Conservation (phyloP, 2,113 vertebrate species). For the Lepus timidus region DNA sequence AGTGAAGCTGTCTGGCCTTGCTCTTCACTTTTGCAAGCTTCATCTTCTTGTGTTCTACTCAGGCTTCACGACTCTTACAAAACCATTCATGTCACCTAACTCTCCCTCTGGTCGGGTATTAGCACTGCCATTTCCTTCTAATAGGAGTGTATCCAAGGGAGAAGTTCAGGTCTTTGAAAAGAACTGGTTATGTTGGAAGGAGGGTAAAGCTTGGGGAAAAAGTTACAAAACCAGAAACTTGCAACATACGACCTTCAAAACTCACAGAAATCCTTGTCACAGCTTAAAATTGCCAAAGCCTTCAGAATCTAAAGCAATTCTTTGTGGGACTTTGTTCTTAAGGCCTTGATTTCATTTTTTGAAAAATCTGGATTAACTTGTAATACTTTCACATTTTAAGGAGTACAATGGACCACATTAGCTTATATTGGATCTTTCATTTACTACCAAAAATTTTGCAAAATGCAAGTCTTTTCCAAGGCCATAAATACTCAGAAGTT, state of each 20-base stretch:
- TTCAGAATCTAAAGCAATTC: background rate
- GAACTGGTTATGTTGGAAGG: background rate
- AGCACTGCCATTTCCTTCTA: background rate
- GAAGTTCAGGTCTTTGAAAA: slow-evolving; percentile 13
- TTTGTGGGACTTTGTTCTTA: slow-evolving; percentile 37
- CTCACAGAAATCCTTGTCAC: slow-evolving; percentile 42
- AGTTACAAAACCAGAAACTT: slow-evolving; percentile 33
- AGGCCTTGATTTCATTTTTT: slow-evolving; percentile 38
- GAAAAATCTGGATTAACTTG: background rate
- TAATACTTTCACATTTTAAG: too few relatives aligned
- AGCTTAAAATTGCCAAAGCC: slow-evolving; percentile 17
- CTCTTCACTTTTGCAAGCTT: slow-evolving; percentile 35
- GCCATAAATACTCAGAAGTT: background rate
- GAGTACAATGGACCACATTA: background rate
- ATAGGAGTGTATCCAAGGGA: background rate
- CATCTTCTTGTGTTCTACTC: slow-evolving; percentile 15
- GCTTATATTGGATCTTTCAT: background rate
- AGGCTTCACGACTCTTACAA: slow-evolving; percentile 37
- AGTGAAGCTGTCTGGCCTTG: slow-evolving; percentile 38
- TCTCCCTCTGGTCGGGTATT: background rate
- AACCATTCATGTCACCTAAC: background rate
- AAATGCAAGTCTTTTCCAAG: slow-evolving; percentile 47
- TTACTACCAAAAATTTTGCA: slow-evolving; percentile 40
- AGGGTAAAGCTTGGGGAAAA: background rate
- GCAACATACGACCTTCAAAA: slow-evolving; percentile 50